These are phyloP conservation scores for Lipotes vexillifer DNA, from an alignment of 2,113 vertebrate species.

Conservation along the genomic window DNA sequence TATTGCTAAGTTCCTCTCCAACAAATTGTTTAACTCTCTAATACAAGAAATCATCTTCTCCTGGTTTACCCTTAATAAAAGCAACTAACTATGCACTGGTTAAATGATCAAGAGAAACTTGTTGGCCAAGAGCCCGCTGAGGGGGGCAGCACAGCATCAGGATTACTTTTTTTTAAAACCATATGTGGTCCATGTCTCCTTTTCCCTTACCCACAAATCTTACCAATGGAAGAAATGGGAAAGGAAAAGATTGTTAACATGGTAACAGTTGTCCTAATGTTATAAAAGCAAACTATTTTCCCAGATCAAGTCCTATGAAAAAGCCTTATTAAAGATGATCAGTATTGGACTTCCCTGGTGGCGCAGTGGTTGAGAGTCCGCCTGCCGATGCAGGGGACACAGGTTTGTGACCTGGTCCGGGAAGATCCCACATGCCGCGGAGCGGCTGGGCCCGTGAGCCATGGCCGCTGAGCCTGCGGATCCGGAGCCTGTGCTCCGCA, in stretches of 20 bases:
- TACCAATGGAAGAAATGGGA: neutral
- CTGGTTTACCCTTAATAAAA: slow-evolving; percentile 19
- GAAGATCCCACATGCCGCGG: too few relatives aligned
- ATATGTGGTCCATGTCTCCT: neutral
- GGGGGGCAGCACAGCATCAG: neutral
- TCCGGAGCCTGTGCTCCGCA: too few relatives aligned
- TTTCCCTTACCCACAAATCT: neutral
- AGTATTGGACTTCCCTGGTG: neutral
- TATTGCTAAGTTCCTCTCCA: neutral
- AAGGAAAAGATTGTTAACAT: neutral
- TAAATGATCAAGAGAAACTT: neutral
- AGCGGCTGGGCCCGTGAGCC: too few relatives aligned
- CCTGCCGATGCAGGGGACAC: too few relatives aligned
- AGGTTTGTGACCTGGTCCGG: too few relatives aligned
- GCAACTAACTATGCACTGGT: neutral
- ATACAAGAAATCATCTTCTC: neutral
- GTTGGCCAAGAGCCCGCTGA: neutral
- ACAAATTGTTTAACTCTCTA: neutral
- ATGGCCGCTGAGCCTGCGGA: too few relatives aligned
- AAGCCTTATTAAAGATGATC: neutral
- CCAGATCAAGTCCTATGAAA: neutral
- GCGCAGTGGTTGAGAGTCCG: too few relatives aligned
- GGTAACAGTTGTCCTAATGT: neutral
- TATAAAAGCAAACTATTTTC: neutral
- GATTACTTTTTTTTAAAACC: neutral